phyloP scores from a whole-genome alignment of 2,888 invertebrate species.

The Chironomus tentans region DNA sequence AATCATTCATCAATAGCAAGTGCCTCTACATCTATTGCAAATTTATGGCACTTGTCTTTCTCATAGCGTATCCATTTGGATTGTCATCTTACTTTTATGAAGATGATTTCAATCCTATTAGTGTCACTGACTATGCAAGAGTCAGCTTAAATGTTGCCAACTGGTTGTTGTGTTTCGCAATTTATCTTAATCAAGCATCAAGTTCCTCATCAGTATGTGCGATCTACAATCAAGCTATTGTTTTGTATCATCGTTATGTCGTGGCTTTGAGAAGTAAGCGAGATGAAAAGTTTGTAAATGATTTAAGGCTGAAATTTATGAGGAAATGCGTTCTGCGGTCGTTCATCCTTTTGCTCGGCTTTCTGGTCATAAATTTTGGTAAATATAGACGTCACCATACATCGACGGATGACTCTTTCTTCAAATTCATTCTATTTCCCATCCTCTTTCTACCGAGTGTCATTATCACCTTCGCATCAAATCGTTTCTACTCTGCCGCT shows the following conservation, averaged over 20 bases:
- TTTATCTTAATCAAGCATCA: constrained; percentile 8
- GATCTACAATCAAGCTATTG: neutral
- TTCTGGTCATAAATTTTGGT: neutral
- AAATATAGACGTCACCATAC: neutral
- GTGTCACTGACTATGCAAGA: neutral
- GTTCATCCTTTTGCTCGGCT: neutral
- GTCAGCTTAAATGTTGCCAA: neutral
- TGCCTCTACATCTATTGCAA: neutral
- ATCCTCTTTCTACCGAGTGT: neutral
- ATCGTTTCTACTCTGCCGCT: neutral
- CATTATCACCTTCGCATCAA: neutral
- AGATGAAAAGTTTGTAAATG: neutral
- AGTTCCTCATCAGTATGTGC: neutral
- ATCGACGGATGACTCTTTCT: neutral
- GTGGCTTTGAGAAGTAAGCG: neutral
- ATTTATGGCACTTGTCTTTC: neutral
- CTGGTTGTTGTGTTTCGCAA: neutral
- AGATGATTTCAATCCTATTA: neutral
- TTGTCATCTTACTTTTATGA: neutral
- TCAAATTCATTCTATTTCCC: neutral
- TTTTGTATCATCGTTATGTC: neutral
- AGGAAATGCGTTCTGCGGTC: neutral
- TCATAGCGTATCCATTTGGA: neutral
- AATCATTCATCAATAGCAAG: neutral
- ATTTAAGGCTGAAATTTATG: neutral